Evolutionary conservation across 2,113 vertebrate genomes (phyloP).

Genomic region (Odocoileus virginianus): DNA sequence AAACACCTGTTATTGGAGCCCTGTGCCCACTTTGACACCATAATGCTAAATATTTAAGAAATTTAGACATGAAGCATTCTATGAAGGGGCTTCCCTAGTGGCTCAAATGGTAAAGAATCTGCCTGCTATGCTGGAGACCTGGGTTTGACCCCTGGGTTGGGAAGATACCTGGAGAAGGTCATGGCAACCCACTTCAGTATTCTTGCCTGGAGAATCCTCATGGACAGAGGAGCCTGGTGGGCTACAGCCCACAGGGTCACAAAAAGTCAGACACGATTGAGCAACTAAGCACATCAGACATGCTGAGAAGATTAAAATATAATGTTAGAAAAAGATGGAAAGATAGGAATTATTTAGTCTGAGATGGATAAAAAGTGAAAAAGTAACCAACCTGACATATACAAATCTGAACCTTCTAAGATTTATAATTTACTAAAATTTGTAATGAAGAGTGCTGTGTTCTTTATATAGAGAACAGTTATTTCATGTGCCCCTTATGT

Average conservation of each 20-base stretch:
- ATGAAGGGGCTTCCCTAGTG: neutral
- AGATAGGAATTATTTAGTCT: neutral
- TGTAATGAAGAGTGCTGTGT: neutral
- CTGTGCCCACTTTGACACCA: neutral
- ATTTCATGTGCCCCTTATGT: neutral
- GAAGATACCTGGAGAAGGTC: neutral
- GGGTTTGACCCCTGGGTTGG: neutral
- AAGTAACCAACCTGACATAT: neutral
- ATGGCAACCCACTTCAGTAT: neutral
- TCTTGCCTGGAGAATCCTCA: neutral
- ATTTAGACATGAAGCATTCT: neutral
- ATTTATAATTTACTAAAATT: neutral
- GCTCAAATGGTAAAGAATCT: neutral
- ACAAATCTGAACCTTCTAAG: neutral
- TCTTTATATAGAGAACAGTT: neutral
- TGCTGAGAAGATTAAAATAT: slow-evolving; percentile 1
- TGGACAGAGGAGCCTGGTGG: neutral
- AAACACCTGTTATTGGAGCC: neutral
- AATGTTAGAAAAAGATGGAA: neutral
- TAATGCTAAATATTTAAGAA: neutral
- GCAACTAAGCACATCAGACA: neutral
- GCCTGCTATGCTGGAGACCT: neutral
- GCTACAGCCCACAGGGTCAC: neutral
- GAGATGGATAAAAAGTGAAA: neutral
- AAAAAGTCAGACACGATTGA: neutral